Base-by-base conservation (phyloP, 2,113 vertebrate genomes). In the Lagenorhynchus albirostris region DNA sequence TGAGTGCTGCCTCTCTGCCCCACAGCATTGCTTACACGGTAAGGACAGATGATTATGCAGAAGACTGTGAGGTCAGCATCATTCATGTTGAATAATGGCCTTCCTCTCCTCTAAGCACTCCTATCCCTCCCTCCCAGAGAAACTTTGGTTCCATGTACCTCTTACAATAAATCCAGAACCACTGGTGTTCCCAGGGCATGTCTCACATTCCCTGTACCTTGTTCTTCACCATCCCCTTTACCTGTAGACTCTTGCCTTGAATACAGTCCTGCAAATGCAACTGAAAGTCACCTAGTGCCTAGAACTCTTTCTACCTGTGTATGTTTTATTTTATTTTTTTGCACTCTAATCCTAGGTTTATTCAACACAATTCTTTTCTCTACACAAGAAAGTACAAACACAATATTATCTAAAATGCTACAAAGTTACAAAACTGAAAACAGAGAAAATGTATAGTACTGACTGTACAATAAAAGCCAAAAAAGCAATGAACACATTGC, bases 331-430 rank as follows among this genome's bases (percentile, higher is more conserved):
- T 47, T 47, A 47, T 47, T 47, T 58, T 55, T 58, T 58, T 60
- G n/a, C 17, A 1, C 17, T 97, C 31, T 63, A 96, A 98, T 93
- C 90, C 95, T 94, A 60, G 82, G 92, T 99, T 99, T 99, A 99
- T 99, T 99, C 85, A 82, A 87, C 10, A 96, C 93, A 92, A 79
- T 95, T 18, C 76, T 73, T 88, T 90, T 14, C 89, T 97, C 98
- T 98, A 98, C 98, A 98, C 55, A 98, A 98, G 11, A 47, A 47
- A 47, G 47, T 47, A 41, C 41, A 41, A 41, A 41, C 41, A 41
- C 41, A 41, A 41, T 41, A 41, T 41, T 41, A 41, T 41, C 41
- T 41, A 41, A 41, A 41, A 41, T 41, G 41, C 41, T 41, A 41
- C 41, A 41, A 41, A 41, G 41, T 41, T 41, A 41, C 41, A 41